Evolutionary conservation across 2,888 invertebrate species (phyloP), one percentile per base, ranked within the genome.

Genomic region (Stenotaenia linearis): DNA sequence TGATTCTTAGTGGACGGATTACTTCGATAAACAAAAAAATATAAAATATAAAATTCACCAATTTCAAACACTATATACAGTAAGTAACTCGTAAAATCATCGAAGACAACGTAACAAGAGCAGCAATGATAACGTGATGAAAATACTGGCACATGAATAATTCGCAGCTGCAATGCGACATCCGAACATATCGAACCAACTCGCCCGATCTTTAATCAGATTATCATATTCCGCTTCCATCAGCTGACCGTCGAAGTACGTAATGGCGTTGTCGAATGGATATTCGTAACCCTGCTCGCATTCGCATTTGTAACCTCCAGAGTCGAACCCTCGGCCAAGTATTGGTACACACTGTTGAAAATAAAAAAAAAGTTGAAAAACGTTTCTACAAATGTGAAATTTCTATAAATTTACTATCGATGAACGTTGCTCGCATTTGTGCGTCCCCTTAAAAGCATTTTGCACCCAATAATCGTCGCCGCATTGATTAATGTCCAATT

Each of bases 331-430:
- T 85, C 97, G 91, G 0, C 97, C 97, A 84, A 93, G 90, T 83
- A 97, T 93, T 7, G 97, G 96, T 50, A 97, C 95, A 86, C 98
- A 98, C 97, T 98, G n/a, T n/a, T n/a, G n/a, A n/a, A n/a, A n/a
- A n/a, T n/a, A n/a, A n/a, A n/a, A n/a, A n/a, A 88, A n/a, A n/a
- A n/a, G n/a, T n/a, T n/a, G n/a, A n/a, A n/a, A n/a, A n/a, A n/a
- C n/a, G n/a, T n/a, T 18, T 28, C 4, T 9, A 75, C n/a, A n/a
- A n/a, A 35, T 77, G 75, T 23, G 69, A 15, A 35, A 23, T 35
- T 1, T n/a, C 18, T 28, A 77, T n/a, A 45, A 50, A 85, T 94
- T 93, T 89, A 98, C 97, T 86, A 96, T 96, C 80, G 97, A 97
- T 3, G 95, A 92, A 84, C 91, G 90, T 84, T 90, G 90, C 87